phyloP scores from a whole-genome alignment of 2,888 invertebrate genomes.

The Lycaena phlaeas region DNA sequence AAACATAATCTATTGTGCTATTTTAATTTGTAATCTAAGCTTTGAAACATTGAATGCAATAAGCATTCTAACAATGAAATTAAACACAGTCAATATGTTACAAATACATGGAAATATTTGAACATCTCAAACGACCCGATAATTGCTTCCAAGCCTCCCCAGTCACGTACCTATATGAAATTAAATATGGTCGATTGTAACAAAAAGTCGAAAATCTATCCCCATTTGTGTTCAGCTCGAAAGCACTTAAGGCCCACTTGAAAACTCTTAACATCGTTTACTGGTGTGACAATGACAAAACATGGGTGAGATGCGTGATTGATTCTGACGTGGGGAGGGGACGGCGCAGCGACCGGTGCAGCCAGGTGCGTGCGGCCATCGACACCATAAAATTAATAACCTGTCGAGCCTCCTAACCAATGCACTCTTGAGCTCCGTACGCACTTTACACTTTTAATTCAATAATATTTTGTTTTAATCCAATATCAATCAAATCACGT shows the following conservation, averaged over 20 bases:
- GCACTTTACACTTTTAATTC: slow-evolving; percentile 33
- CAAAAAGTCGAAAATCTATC: not conserved
- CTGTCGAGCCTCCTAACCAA: slow-evolving; percentile 63
- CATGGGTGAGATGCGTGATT: slow-evolving; percentile 43
- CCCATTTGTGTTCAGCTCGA: not conserved
- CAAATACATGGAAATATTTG: not conserved
- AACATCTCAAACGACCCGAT: not conserved
- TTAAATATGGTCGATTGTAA: not conserved
- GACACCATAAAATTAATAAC: slow-evolving; percentile 73
- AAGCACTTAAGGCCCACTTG: slow-evolving; percentile 11
- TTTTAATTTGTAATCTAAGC: too few relatives aligned
- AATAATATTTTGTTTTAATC: not conserved
- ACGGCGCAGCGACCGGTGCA: slow-evolving; percentile 62
- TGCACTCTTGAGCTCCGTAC: slow-evolving; percentile 52
- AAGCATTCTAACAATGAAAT: too few relatives aligned
- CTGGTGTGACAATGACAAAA: slow-evolving; percentile 22
- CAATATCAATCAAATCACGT: too few relatives aligned
- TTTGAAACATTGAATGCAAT: too few relatives aligned
- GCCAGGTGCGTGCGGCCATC: slow-evolving; percentile 70
- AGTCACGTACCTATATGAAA: not conserved
- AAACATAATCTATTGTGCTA: too few relatives aligned
- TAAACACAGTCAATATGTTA: too few relatives aligned
- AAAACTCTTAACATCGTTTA: slow-evolving; percentile 14
- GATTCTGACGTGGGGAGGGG: slow-evolving; percentile 34
- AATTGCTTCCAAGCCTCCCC: not conserved